phyloP scores from a whole-genome alignment of 2,113 vertebrate species.

The Pluvialis apricaria region DNA sequence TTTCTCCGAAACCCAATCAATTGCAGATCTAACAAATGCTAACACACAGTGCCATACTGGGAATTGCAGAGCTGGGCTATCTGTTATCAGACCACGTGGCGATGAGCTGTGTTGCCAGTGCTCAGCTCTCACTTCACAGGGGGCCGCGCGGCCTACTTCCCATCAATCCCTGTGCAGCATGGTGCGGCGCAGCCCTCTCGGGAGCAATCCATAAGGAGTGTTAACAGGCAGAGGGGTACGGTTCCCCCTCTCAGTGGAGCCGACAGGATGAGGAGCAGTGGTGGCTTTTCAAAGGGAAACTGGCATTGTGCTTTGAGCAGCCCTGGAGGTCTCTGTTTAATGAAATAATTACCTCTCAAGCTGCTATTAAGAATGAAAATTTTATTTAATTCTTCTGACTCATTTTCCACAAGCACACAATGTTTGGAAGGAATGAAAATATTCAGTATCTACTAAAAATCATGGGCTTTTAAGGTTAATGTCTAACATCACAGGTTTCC shows the following conservation, averaged over 20 bases:
- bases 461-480: background rate
- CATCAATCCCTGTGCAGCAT: background rate
- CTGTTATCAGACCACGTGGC: background rate
- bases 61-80: background rate
- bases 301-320: background rate
- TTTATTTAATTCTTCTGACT: background rate
- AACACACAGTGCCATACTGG: background rate
- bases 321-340: conserved; percentile 13
- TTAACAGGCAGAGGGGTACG: background rate
- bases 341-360: background rate
- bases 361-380: background rate
- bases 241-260: background rate
- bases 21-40: background rate
- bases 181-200: background rate
- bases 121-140: background rate
- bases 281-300: background rate
- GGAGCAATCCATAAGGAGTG: background rate
- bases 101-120: background rate
- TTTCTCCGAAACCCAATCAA: background rate
- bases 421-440: background rate
- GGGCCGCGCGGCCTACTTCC: background rate
- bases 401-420: background rate
- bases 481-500: background rate
- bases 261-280: background rate
- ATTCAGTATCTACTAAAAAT: background rate